These are phyloP conservation scores for Tupiocoris notatus DNA, from an alignment of 2,888 invertebrate genomes.

Conservation along the genomic window DNA sequence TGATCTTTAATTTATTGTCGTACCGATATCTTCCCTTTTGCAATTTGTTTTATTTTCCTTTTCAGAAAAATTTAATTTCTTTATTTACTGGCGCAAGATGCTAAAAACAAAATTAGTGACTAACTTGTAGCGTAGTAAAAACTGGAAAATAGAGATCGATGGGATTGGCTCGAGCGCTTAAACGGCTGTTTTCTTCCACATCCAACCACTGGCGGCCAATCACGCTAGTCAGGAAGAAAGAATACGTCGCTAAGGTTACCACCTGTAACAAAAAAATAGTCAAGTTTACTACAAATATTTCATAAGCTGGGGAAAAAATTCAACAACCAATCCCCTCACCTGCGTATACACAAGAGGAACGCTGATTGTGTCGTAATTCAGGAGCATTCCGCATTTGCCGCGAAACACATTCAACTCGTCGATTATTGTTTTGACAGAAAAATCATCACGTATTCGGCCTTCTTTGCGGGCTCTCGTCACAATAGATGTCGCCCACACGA, in stretches of 20 bases:
- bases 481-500: constrained; percentile 89
- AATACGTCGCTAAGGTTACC: constrained; percentile 88
- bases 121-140: constrained; percentile 84
- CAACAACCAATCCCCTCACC: no score
- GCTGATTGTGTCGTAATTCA: constrained; percentile 76
- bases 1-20: no score
- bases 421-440: constrained; percentile 86
- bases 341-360: constrained; percentile 82
- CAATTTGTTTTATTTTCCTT: no score
- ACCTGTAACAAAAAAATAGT: constrained; percentile 57
- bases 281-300: not conserved
- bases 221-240: constrained; percentile 83
- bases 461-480: constrained; percentile 86
- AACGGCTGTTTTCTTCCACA: constrained; percentile 51
- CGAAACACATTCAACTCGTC: constrained; percentile 84
- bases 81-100: no score
- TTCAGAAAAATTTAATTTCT: no score
- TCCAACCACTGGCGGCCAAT: constrained; percentile 87
- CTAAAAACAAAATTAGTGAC: no score
- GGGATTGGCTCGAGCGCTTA: constrained; percentile 55
- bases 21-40: no score
- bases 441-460: constrained; percentile 84
- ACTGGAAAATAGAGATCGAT: constrained; percentile 87
- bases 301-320: not conserved
- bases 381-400: constrained; percentile 71